Base-by-base conservation (phyloP, 2,797 vertebrate species). In the Oophaga sylvatica region DNA sequence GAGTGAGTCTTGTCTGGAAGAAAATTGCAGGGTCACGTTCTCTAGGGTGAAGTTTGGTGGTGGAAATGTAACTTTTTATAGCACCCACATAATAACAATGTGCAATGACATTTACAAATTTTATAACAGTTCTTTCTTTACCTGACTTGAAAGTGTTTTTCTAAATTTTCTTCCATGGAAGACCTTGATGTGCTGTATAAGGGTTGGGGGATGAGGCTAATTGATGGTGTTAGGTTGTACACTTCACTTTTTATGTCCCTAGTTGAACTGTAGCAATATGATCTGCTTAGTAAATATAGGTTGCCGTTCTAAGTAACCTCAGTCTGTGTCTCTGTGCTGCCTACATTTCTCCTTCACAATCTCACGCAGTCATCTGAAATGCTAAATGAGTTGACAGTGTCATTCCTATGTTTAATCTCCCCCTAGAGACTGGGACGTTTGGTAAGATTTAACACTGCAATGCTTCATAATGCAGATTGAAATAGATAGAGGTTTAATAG, bases 211-310 rank as follows among this genome's bases (percentile, higher is more conserved):
- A 71, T 31, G 17, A 56, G 57, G 56, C 20, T 73, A 73, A 84
- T 80, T 80, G 59, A 60, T 80, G 63, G 82, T 71, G 59, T 80
- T 59, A 48, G 78, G 48, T 20, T 31, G 83, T 63, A 85, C 59
- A 59, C 45, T 79, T 84, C n/a, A 56, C 41, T 76, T 85, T 85
- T 80, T 65, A 77, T 85, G 83, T 85, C 77, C 87, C 68, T 71
- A 84, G 87, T 85, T 88, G 87, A 88, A 88, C 87, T 85, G 26
- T 60, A 45, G 83, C 41, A 88, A 88, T 45, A 81, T 65, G 83
- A 85, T 88, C 35, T 85, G 83, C 83, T 88, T 71, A 85, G 67
- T 88, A 88, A 85, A 85, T 85, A 81, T 75, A 85, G 83, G 83
- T 76, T 81, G 68, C 77, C 70, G 26, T 81, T 80, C 77, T 65